Percentiles rank a stretch among this genome's conserved stretches.
Conservation (phyloP, 2,797 vertebrate genomes). For the Urocyon cinereoargenteus region DNA sequence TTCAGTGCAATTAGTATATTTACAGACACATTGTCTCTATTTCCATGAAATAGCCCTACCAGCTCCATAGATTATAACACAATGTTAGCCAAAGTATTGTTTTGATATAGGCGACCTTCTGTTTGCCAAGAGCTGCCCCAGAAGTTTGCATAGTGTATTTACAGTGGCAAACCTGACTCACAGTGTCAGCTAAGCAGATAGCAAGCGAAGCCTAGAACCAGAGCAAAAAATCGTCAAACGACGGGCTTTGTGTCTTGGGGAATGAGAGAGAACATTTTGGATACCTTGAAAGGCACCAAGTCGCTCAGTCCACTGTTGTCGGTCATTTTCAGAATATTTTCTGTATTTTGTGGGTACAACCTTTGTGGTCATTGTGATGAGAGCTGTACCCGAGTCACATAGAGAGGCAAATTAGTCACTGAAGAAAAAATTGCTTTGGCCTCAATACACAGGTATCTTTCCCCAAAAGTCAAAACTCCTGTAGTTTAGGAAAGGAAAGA, state of each 20-base stretch:
- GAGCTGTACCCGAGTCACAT: background rate
- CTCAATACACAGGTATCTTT: slow-evolving; percentile 36
- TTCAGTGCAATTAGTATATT: slow-evolving; percentile 43
- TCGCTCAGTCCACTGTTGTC: background rate
- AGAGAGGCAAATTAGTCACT: background rate
- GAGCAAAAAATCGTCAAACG: background rate
- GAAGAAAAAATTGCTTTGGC: slow-evolving; percentile 29
- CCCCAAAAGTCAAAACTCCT: slow-evolving; percentile 59
- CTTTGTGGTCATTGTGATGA: background rate
- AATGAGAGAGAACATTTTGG: background rate
- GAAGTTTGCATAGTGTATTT: background rate
- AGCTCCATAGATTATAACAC: background rate
- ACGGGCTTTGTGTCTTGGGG: background rate
- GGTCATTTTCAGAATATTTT: slow-evolving; percentile 19
- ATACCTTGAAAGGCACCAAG: background rate
- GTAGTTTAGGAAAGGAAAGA: slow-evolving; percentile 81
- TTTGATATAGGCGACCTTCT: background rate
- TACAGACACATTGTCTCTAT: background rate
- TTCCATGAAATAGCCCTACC: background rate
- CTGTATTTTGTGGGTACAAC: background rate
- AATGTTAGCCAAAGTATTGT: background rate
- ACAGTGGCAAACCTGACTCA: background rate
- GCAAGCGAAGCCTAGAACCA: background rate
- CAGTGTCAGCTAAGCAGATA: background rate
- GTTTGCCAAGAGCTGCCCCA: slow-evolving; percentile 55